A percentile compares a stretch with the other conserved stretches of the same genome.
These are phyloP conservation scores for Sebastiscus albofasciatus DNA, from an alignment of 2,797 vertebrate species.

Conservation along the genomic window DNA sequence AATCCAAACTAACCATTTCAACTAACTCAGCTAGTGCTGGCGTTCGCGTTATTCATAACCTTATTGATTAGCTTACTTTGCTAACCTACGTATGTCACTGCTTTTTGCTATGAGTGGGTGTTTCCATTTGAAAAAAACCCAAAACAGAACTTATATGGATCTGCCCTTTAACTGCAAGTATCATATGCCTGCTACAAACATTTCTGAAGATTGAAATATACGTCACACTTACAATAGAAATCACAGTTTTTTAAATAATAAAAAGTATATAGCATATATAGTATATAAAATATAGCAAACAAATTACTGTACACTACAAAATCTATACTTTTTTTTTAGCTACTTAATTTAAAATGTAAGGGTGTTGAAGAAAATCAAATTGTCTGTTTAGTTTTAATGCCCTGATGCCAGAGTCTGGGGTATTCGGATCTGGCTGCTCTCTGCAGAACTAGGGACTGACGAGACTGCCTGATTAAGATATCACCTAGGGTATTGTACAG, in stretches of 20 bases:
- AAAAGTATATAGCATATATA: not conserved
- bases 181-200: not conserved
- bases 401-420: not conserved
- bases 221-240: not conserved
- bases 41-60: no score
- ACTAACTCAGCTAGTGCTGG: no score
- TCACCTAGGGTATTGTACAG: conserved; percentile 1
- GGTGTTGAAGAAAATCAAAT: no score
- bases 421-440: not conserved
- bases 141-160: no score
- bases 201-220: not conserved
- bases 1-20: no score
- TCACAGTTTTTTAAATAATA: not conserved
- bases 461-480: conserved; percentile 27
- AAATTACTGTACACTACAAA: not conserved
- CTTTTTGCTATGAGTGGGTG: no score
- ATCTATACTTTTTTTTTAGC: no score
- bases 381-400: not conserved
- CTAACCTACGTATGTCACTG: no score
- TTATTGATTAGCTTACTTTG: no score
- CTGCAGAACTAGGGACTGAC: not conserved
- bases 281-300: not conserved
- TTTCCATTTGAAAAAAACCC: no score
- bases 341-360: no score
- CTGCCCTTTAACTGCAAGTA: no score